A percentile compares a stretch with the other conserved stretches of the same genome.
Conservation (phyloP, 2,113 vertebrate species). For the Atherinomorus stipes region DNA sequence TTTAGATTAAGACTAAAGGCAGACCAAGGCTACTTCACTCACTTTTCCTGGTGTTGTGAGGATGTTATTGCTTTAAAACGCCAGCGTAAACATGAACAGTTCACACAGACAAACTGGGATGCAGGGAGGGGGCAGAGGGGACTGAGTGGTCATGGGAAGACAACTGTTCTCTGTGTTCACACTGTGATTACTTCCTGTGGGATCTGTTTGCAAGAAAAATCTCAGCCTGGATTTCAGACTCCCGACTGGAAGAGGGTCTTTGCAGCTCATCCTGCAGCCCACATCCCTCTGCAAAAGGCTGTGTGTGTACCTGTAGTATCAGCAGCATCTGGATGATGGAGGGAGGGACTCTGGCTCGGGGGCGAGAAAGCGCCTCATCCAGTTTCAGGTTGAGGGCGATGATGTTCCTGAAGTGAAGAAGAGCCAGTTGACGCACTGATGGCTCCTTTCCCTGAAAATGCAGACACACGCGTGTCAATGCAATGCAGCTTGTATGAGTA, state of each 20-base stretch:
- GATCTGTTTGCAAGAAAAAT: conserved; percentile 38
- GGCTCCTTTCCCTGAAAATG: conserved; percentile 76
- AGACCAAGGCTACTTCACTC: too few species aligned
- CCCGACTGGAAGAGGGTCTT: background rate
- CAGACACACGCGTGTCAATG: conserved; percentile 4
- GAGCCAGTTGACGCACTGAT: conserved; percentile 90
- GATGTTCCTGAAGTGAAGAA: conserved; percentile 93
- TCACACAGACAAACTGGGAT: conserved; percentile 12
- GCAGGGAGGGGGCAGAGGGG: conserved; percentile 21
- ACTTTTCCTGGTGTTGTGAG: background rate
- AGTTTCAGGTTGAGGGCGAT: conserved; percentile 94
- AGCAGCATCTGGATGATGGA: conserved; percentile 95
- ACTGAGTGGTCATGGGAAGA: conserved; percentile 72
- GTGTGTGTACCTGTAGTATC: conserved; percentile 87
- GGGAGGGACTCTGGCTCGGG: conserved; percentile 90
- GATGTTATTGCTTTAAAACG: background rate
- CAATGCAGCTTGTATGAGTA: background rate
- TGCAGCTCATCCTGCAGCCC: conserved; percentile 23
- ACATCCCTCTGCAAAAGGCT: background rate
- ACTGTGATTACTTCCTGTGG: conserved; percentile 69
- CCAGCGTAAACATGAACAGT: conserved; percentile 20
- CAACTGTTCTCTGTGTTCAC: conserved; percentile 32
- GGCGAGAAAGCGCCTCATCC: conserved; percentile 90
- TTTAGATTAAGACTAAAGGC: too few species aligned
- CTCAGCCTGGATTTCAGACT: background rate